phyloP scores from a whole-genome alignment of 2,113 vertebrate genomes.

The Alosa alosa region DNA sequence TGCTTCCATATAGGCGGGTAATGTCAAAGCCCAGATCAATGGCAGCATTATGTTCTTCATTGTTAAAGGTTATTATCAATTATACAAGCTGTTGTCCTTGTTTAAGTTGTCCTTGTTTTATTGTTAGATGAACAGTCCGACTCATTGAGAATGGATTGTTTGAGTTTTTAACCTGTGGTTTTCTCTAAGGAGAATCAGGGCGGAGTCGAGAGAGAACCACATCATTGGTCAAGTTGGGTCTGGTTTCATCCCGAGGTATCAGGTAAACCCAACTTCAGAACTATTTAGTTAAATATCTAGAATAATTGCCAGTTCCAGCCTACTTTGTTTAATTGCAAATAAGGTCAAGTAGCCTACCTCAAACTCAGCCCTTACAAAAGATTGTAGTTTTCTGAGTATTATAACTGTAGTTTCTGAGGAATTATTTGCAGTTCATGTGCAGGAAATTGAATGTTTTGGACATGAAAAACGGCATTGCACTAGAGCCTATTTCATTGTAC shows the following conservation, averaged over 20 bases:
- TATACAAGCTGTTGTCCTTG: not conserved
- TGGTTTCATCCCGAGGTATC: slow-evolving; percentile 39
- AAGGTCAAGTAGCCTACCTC: not conserved
- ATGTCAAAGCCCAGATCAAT: slow-evolving; percentile 61
- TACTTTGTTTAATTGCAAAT: not conserved
- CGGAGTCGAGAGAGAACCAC: slow-evolving; percentile 56
- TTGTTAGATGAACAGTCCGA: not conserved
- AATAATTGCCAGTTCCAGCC: not conserved
- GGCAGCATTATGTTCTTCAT: slow-evolving; percentile 53
- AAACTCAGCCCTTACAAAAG: not conserved
- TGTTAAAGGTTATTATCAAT: slow-evolving; percentile 38
- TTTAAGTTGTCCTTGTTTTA: not conserved
- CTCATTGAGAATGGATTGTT: not conserved
- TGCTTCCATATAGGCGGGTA: slow-evolving; percentile 70
- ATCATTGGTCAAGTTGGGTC: slow-evolving; percentile 27
- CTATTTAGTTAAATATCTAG: not conserved
- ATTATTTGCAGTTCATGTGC: no score
- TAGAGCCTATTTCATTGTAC: no score
- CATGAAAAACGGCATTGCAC: no score
- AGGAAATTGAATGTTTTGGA: no score
- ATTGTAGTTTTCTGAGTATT: not conserved
- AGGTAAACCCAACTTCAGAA: slow-evolving; percentile 34
- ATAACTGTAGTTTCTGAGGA: no score
- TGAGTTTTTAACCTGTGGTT: slow-evolving; percentile 46
- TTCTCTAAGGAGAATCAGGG: slow-evolving; percentile 60